Conservation (phyloP, 92 coral and sea anemone species). For the Siderastrea siderea region DNA sequence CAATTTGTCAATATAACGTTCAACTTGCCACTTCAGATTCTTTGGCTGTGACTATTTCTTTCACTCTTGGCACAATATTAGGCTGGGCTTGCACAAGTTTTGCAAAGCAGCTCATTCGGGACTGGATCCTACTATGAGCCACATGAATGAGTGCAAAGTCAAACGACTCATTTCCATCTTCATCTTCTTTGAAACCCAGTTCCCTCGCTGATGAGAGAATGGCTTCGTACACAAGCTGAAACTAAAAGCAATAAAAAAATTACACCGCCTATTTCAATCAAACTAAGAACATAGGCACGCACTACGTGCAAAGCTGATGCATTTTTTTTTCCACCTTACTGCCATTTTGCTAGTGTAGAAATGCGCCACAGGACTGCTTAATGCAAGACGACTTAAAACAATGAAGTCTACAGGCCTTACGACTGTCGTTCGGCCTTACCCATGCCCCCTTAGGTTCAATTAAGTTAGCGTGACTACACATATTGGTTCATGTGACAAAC, state of each 20-base stretch:
- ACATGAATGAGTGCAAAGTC: constrained; percentile 64
- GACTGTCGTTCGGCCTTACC: too few relatives aligned
- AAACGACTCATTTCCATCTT: constrained; percentile 29
- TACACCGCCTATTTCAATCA: background rate
- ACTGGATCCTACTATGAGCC: constrained; percentile 36
- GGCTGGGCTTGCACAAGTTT: constrained; percentile 57
- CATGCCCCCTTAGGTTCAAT: too few relatives aligned
- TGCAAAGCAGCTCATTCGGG: constrained; percentile 44
- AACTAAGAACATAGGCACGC: background rate
- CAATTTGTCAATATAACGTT: background rate
- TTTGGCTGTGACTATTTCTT: background rate
- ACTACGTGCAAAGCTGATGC: background rate
- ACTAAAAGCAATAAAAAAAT: background rate
- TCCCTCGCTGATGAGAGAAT: constrained; percentile 58
- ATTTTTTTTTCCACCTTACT: too few relatives aligned
- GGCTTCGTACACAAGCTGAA: constrained; percentile 56
- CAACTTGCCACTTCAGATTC: constrained; percentile 27
- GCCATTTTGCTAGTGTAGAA: too few relatives aligned
- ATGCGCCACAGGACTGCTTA: too few relatives aligned
- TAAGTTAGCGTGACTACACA: too few relatives aligned
- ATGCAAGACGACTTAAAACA: too few relatives aligned
- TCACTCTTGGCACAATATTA: constrained; percentile 9
- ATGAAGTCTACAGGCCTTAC: too few relatives aligned
- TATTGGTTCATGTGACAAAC: too few relatives aligned
- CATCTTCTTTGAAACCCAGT: constrained; percentile 31